Evolutionary conservation across 2,113 vertebrate species (phyloP).

Genomic region (Pygoscelis adeliae): DNA sequence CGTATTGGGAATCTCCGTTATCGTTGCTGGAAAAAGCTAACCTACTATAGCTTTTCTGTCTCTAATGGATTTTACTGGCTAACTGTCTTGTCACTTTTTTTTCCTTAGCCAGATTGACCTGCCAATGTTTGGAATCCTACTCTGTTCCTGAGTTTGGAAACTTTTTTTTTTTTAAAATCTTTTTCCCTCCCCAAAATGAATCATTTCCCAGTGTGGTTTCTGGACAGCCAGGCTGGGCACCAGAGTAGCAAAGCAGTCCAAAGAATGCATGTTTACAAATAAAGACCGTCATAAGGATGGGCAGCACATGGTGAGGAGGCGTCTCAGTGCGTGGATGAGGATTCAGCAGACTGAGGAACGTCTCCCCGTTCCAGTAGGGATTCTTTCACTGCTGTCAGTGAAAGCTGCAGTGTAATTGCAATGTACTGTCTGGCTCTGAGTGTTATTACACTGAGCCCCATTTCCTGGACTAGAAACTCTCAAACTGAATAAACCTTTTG

Average conservation of each 20-base stretch:
- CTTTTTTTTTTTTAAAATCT: neutral
- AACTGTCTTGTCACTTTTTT: neutral
- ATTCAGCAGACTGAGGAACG: neutral
- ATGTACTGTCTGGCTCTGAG: neutral
- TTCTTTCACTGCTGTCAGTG: neutral
- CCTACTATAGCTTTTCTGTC: neutral
- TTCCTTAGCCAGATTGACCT: slow-evolving; percentile 11
- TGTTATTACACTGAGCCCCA: neutral
- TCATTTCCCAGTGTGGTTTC: neutral
- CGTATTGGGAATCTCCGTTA: neutral
- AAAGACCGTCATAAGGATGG: neutral
- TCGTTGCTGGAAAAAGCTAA: slow-evolving; percentile 18
- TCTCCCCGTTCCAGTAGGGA: neutral
- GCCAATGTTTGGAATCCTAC: neutral
- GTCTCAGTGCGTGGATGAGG: neutral
- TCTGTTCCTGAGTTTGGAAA: neutral
- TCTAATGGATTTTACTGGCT: slow-evolving; percentile 22
- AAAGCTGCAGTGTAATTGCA: neutral
- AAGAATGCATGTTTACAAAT: slow-evolving; percentile 54
- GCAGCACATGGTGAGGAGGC: neutral
- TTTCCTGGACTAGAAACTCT: slow-evolving; percentile 10
- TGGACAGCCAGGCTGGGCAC: neutral
- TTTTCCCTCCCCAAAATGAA: neutral
- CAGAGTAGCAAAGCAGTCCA: slow-evolving; percentile 34
- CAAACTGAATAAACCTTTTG: neutral